Percentiles rank a stretch among this genome's conserved stretches.
phyloP scores from a whole-genome alignment of 2,113 vertebrate species.

The Gnathonemus longibarbis region DNA sequence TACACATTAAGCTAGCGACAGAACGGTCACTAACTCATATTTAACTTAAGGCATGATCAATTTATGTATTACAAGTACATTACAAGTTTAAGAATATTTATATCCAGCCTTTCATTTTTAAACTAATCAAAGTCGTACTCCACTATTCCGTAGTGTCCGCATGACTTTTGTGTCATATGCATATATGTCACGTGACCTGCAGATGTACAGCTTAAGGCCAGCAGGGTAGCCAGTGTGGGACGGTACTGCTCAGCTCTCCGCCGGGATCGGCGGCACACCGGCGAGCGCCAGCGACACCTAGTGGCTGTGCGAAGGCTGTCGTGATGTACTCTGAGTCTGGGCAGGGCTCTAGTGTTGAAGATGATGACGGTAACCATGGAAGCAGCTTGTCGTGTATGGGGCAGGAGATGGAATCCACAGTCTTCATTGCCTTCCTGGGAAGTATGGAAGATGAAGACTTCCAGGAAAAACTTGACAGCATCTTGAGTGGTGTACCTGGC shows the following conservation, averaged over 20 bases:
- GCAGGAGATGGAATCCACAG: slow-evolving; percentile 61
- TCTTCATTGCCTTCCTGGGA: slow-evolving; percentile 88
- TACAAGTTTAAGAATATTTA: not conserved
- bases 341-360: slow-evolving; percentile 79
- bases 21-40: not conserved
- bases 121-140: not conserved
- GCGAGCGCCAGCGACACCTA: slow-evolving; percentile 42
- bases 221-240: slow-evolving; percentile 38
- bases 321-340: slow-evolving; percentile 66
- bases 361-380: slow-evolving; percentile 47
- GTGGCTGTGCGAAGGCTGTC: slow-evolving; percentile 59
- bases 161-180: not conserved
- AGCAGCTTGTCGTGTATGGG: slow-evolving; percentile 29
- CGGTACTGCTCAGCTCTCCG: slow-evolving; percentile 43
- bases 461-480: slow-evolving; percentile 71
- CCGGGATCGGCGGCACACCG: slow-evolving; percentile 54
- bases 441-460: slow-evolving; percentile 88
- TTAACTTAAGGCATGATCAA: not conserved
- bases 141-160: not conserved
- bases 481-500: slow-evolving; percentile 76
- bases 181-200: not conserved
- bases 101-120: not conserved
- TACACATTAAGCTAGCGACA: not conserved
- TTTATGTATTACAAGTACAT: not conserved
- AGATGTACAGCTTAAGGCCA: not conserved